These are phyloP conservation scores for Lophura nycthemera DNA, from an alignment of 2,113 vertebrate species.

Conservation along the genomic window DNA sequence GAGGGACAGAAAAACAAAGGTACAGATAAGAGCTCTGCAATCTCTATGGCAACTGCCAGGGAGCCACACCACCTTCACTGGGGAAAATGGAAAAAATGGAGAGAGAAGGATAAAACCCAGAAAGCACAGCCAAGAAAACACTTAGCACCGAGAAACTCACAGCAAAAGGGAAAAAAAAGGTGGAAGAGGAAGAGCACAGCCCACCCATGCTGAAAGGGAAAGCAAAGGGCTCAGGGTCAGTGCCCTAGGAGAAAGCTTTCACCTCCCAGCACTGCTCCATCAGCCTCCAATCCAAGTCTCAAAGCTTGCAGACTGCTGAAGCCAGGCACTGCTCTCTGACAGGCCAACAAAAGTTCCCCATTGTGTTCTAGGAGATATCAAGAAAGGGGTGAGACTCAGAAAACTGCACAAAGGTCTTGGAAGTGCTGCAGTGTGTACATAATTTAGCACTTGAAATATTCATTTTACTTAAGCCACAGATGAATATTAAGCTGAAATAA, in stretches of 20 bases:
- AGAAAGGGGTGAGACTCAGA: background rate
- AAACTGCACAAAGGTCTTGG: background rate
- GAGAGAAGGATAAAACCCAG: background rate
- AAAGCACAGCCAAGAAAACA: background rate
- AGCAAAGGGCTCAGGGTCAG: background rate
- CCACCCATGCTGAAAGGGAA: background rate
- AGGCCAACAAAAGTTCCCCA: background rate
- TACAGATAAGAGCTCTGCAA: background rate
- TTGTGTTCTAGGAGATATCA: background rate
- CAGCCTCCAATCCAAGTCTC: background rate
- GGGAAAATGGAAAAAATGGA: background rate
- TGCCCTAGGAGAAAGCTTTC: background rate
- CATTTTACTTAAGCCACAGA: background rate
- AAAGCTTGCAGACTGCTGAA: fast-evolving
- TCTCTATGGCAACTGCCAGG: slow-evolving; percentile 35
- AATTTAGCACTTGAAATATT: slow-evolving; percentile 24
- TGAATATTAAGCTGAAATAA: slow-evolving; percentile 10
- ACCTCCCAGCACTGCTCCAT: background rate
- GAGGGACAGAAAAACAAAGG: background rate
- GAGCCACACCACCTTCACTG: background rate
- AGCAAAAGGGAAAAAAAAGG: background rate
- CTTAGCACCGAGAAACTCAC: background rate
- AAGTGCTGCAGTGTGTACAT: background rate
- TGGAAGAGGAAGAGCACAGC: background rate
- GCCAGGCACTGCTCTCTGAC: fast-evolving